Evolutionary conservation across 1,140 invertebrate species (phyloP).

Genomic region (Trachymyrmex septentrionalis): DNA sequence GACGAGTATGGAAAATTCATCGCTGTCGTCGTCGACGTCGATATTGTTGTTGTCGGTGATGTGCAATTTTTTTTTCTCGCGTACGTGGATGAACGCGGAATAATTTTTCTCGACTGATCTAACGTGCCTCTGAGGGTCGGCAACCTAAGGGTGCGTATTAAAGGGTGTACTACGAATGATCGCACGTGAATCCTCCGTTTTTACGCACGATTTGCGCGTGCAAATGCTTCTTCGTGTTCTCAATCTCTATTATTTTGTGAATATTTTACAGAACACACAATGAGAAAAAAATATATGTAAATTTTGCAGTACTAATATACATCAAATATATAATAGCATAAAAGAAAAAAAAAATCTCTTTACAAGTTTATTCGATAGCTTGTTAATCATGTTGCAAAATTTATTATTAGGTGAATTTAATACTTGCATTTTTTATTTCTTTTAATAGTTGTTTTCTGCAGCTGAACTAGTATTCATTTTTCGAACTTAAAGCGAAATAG

Average conservation of each 20-base stretch:
- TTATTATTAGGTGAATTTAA: not conserved
- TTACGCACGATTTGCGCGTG: constrained; percentile 22
- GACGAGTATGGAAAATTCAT: not conserved
- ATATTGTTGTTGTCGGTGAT: not conserved
- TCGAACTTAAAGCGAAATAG: too few species aligned
- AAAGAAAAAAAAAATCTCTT: not conserved
- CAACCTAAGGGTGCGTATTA: constrained; percentile 5
- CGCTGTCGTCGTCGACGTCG: not conserved
- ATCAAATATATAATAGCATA: not conserved
- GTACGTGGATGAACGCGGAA: constrained; percentile 13
- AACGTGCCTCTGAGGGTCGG: not conserved
- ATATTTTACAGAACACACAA: not conserved
- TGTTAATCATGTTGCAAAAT: not conserved
- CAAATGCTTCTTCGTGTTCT: not conserved
- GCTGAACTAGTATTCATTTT: too few species aligned
- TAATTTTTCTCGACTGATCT: constrained; percentile 14
- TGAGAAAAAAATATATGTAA: not conserved
- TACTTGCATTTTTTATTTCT: not conserved
- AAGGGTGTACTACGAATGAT: not conserved
- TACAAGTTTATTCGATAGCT: not conserved
- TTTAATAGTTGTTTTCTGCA: too few species aligned
- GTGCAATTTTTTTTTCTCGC: not conserved
- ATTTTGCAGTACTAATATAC: not conserved
- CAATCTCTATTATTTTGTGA: not conserved
- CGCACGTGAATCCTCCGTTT: not conserved